These are phyloP conservation scores for Tholera decimalis DNA, from an alignment of 2,888 invertebrate genomes.

Conservation along the genomic window DNA sequence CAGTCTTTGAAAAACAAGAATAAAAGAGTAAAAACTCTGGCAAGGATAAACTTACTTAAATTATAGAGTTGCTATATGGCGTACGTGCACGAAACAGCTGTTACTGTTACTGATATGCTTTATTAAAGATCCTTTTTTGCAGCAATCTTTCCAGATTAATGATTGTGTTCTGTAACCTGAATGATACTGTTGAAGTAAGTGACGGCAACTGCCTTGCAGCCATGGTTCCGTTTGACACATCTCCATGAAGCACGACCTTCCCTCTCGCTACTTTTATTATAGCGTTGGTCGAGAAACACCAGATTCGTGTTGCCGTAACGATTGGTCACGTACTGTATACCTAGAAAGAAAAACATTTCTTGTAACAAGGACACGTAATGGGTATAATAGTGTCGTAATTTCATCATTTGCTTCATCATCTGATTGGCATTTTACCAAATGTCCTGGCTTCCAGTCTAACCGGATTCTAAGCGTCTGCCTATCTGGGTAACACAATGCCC, in stretches of 20 bases:
- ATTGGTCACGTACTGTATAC: slow-evolving; percentile 37
- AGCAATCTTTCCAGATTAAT: slow-evolving; percentile 9
- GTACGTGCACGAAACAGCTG: neutral
- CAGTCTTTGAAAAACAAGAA: too few relatives aligned
- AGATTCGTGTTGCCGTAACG: slow-evolving; percentile 63
- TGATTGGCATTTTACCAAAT: too few relatives aligned
- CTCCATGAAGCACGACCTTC: slow-evolving; percentile 68
- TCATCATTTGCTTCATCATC: too few relatives aligned
- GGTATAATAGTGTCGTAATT: neutral
- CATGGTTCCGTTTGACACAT: slow-evolving; percentile 67
- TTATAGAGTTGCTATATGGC: too few relatives aligned
- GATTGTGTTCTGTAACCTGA: slow-evolving; percentile 53
- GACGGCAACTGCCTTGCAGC: slow-evolving; percentile 65
- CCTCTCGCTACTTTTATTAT: slow-evolving; percentile 63
- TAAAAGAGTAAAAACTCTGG: too few relatives aligned
- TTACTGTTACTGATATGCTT: neutral
- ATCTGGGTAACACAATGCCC: too few relatives aligned
- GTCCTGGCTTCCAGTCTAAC: too few relatives aligned
- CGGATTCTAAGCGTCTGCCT: too few relatives aligned
- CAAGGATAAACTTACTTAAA: too few relatives aligned
- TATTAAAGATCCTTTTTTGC: neutral
- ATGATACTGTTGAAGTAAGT: slow-evolving; percentile 56
- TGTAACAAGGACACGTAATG: neutral
- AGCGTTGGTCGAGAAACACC: slow-evolving; percentile 66
- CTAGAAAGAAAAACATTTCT: slow-evolving; percentile 16